A percentile compares a stretch with the other conserved stretches of the same genome.
Conservation (phyloP, 2,888 invertebrate genomes). For the Tipula vernalis region DNA sequence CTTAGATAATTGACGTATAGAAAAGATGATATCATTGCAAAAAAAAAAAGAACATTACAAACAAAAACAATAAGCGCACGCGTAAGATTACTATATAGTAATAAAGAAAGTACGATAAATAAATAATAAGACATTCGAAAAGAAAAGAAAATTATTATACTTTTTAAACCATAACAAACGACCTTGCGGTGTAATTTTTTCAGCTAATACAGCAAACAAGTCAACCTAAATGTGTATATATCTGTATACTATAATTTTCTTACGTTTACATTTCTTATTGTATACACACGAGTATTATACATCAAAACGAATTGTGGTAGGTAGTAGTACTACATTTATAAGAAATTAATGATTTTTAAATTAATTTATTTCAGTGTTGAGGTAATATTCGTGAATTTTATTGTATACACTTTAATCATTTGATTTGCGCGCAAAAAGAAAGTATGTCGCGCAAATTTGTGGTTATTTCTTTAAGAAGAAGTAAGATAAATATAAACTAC, state of each 20-base stretch:
- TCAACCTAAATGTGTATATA: background rate
- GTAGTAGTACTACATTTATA: background rate
- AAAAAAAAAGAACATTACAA: background rate
- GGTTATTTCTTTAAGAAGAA: background rate
- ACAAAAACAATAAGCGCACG: background rate
- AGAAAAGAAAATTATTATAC: background rate
- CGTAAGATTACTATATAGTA: background rate
- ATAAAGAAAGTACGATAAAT: background rate
- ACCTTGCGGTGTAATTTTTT: background rate
- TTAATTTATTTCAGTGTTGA: background rate
- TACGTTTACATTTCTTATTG: background rate
- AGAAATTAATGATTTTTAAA: background rate
- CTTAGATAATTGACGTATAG: background rate
- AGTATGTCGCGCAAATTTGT: background rate
- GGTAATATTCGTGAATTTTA: background rate
- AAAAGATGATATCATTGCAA: background rate
- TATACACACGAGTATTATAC: background rate
- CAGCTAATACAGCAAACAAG: background rate
- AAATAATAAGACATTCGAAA: constrained; percentile 1
- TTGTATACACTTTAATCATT: background rate
- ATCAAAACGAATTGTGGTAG: background rate
- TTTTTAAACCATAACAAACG: background rate
- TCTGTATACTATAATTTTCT: background rate
- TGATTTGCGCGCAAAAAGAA: constrained; percentile 4
- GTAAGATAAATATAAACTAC: background rate